These are phyloP conservation scores for Drosophila emarginata DNA, from an alignment of 2,888 invertebrate species.

Conservation along the genomic window DNA sequence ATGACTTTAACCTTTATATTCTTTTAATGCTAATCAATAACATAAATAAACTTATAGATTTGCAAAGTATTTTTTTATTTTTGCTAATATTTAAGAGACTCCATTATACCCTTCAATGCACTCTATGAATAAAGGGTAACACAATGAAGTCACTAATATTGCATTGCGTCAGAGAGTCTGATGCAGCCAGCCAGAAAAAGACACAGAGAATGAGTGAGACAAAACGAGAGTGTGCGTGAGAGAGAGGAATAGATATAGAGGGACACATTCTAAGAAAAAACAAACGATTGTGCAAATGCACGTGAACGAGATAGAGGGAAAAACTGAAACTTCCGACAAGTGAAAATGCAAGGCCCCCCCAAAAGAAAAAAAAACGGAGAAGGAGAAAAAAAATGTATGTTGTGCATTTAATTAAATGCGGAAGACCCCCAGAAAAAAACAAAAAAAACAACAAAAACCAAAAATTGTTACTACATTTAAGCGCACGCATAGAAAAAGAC, in stretches of 20 bases:
- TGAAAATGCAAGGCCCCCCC: constrained; percentile 64
- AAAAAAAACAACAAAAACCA: constrained; percentile 15
- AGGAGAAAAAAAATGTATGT: constrained; percentile 35
- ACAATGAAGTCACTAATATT: constrained; percentile 32
- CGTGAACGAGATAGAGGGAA: constrained; percentile 24
- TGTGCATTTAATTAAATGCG: constrained; percentile 79
- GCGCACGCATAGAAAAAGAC: constrained; percentile 57
- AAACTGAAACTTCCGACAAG: constrained; percentile 69
- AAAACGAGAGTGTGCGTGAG: constrained; percentile 19
- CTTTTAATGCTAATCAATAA: no score
- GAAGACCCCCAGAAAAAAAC: constrained; percentile 57
- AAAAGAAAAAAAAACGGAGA: constrained; percentile 22
- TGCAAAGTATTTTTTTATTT: no score
- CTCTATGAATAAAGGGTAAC: neutral
- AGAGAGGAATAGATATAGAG: neutral
- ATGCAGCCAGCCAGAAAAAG: constrained; percentile 18
- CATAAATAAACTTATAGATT: no score
- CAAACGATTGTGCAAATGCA: constrained; percentile 71
- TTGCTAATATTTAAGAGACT: neutral
- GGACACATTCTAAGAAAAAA: constrained; percentile 59
- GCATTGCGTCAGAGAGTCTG: constrained; percentile 57
- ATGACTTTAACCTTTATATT: no score
- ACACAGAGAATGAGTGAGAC: constrained; percentile 46
- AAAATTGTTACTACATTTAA: constrained; percentile 55
- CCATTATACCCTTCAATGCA: neutral